A percentile compares a stretch with the other conserved stretches of the same genome.
phyloP scores from a whole-genome alignment of 2,797 vertebrate species.

The Lophius americanus region DNA sequence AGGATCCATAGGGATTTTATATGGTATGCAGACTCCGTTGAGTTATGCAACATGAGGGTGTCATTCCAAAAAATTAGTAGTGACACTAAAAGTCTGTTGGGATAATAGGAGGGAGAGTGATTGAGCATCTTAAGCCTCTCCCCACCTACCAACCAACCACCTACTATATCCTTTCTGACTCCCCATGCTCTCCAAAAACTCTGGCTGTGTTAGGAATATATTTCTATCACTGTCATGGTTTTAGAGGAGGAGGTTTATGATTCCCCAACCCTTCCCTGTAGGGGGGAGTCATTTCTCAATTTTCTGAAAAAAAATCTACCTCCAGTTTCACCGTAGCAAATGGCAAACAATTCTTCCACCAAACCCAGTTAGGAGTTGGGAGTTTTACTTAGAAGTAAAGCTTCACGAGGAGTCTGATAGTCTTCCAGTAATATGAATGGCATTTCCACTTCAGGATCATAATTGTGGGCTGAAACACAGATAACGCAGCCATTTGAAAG shows the following conservation, averaged over 20 bases:
- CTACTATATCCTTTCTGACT: conserved; percentile 55
- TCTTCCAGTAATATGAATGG: conserved; percentile 21
- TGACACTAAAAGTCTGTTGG: conserved; percentile 62
- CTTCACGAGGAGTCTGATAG: conserved; percentile 8
- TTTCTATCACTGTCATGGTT: conserved; percentile 31
- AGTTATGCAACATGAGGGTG: conserved; percentile 71
- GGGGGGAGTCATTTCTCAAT: conserved; percentile 23
- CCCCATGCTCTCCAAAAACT: conserved; percentile 34
- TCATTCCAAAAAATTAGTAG: conserved; percentile 73
- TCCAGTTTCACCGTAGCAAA: conserved; percentile 3
- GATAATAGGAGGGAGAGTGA: conserved; percentile 62
- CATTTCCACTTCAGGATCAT: neutral
- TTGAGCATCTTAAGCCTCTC: conserved; percentile 69
- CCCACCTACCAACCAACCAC: conserved; percentile 66
- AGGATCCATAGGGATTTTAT: conserved; percentile 50
- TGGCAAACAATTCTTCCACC: conserved; percentile 19
- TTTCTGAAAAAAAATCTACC: conserved; percentile 24
- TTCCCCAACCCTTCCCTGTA: conserved; percentile 18
- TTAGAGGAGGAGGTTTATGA: conserved; percentile 18
- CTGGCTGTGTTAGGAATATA: conserved; percentile 34
- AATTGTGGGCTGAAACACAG: neutral
- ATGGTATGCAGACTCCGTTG: conserved; percentile 56
- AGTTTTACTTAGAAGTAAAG: conserved; percentile 19
- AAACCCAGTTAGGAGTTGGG: conserved; percentile 8
- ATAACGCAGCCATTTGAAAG: neutral